Evolutionary conservation across 2,797 vertebrate genomes (phyloP), one percentile per base, ranked within the genome.

Genomic region (Pachyuromys duprasi): DNA sequence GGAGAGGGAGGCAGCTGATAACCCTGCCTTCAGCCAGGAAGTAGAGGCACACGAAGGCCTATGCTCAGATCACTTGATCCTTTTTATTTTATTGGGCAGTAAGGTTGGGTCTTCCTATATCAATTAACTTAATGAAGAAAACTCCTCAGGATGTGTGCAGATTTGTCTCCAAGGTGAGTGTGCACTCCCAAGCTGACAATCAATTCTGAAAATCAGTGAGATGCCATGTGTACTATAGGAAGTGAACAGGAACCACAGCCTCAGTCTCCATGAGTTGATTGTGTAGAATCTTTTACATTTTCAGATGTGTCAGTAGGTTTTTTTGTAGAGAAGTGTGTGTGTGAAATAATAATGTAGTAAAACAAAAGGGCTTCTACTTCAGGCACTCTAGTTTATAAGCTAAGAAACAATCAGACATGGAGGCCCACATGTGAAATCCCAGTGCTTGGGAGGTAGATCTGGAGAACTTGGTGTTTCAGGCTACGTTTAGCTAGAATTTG

Each of bases 331-430:
- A 86, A 69, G 18, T 70, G 31, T 62, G n/a, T 62, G 55, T 57
- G 55, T 57, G 26, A 96, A 63, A 79, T 79, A 75, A 79, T 86
- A 65, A 88, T 84, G 28, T 74, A 76, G n/a, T 82, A 72, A 67
- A 81, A 53, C 22, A 79, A 17, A 89, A 94, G 6, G 5, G 82
- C 92, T 92, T 93, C 28, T 81, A 93, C 13, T 93, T 74, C 84
- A 81, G n/a, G 5, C 86, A 57, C 69, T 24, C 39, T 90, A 90
- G 15, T 31, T 88, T 90, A 45, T 63, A 62, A 79, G 4, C n/a
- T 86, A 86, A 90, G 81, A 90, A 75, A 79, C 86, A 20, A 36
- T 4, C 33, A 57, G 24, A 13, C 8, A 33, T 49, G 62, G 28
- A 33, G 31, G 33, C 4, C 39, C 63, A 69, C 39, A 33, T 11